Evolutionary conservation across 2,113 vertebrate genomes (phyloP), one percentile per base, ranked within the genome.

Genomic region (Lucifuga dentata): DNA sequence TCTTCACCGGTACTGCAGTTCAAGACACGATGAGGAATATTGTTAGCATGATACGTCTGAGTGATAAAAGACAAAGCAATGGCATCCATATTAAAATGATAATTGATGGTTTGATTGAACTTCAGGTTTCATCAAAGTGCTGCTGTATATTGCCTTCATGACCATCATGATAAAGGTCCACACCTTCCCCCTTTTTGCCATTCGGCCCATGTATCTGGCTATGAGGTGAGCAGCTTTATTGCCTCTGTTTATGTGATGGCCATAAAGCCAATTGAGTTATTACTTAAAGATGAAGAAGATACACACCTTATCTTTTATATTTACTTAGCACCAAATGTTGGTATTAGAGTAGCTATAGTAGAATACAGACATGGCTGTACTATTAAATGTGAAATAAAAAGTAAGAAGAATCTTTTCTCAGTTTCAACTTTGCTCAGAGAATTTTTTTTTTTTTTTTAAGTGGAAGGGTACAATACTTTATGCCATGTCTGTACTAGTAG

Each of bases 91-190:
- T 35, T 73, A 2, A 13, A 17, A 32, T 23, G 19, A 19, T 24
- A 0, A 11, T 3, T 16, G 32, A 11, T 50, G 10, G 65, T 40
- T 60, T 19, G 43, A n/a, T 11, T 19, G 32, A 3, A n/a, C 15
- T 40, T 0, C 85, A 99, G 97, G 97, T 7, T 97, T 99, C 81
- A 95, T 99, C 89, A 99, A 99, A 70, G 97, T 99, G 11, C 91
- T 99, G 11, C 90, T 99, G 38, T 99, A 99, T 83, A 94, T 98
- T 89, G 95, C 97, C 9, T 99, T 99, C 89, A 98, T 99, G 97
- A 97, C 96, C 63, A 98, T 99, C 84, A 99, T 98, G 97, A 98
- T 98, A 81, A 99, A 99, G 77, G 96, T 99, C 11, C 97, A 99
- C 90, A 98, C 97, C 7, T 99, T 99, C 90, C 97, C 97, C 0